Base-by-base conservation (phyloP, 2,888 invertebrate species). In the Meghimatium bilineatum region DNA sequence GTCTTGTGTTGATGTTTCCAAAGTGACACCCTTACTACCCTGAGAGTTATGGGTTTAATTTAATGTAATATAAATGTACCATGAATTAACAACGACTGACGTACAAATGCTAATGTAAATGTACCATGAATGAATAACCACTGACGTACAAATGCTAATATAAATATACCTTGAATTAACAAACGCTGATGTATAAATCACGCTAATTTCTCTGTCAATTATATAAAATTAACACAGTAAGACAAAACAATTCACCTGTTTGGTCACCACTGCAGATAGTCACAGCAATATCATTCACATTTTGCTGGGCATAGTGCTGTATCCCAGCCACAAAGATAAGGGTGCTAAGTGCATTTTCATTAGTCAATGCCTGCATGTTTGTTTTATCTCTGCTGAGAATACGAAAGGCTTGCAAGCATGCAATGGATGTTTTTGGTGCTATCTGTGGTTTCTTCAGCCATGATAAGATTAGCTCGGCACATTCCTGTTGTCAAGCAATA, bases 371-470 rank as follows among this genome's bases (percentile, higher is more conserved):
- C 63, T 91, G 92, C 67, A 92, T 88, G 77, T 91, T 89, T n/a
- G 87, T 85, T 85, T 92, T 93, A 85, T 93, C 93, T 8, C 93
- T 89, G 80, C 92, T 92, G 80, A 93, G 87, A 71, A 93, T 90
- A 74, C 93, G 89, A 72, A 93, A 85, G 10, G 91, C 90, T 80
- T 92, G 90, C 81, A 93, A 89, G 69, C 86, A 86, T n/a, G 82
- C 78, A 17, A 86, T 79, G 56, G 83, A 79, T 52, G 82, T 77
- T 29, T 66, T 85, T 3, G 90, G 83, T 14, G 90, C 88, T n/a
- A 85, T 85, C 76, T 86, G 88, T 83, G 82, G 75, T n/a, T 84
- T 85, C 67, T 89, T 86, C 77, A 91, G 85, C 29, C 88, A 88
- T 8, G 75, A 56, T 66, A 90, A 83, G 38, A 91, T 83, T 38